phyloP scores from a whole-genome alignment of 1,140 invertebrate species.

The Penaeus indicus region DNA sequence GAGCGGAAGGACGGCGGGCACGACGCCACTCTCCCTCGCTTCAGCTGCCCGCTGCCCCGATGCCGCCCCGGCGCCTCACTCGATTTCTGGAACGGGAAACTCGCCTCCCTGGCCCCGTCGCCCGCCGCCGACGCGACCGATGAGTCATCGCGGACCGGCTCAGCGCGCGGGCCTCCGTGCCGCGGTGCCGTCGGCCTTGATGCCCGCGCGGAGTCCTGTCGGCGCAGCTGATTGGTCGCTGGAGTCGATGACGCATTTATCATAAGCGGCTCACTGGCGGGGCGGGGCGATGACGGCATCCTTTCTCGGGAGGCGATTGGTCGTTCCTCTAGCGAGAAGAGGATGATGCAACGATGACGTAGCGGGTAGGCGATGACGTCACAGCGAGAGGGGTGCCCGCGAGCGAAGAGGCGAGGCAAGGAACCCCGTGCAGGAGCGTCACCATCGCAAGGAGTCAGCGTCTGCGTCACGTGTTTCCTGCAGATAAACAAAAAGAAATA shows the following conservation, averaged over 20 bases:
- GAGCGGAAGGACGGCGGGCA: background rate
- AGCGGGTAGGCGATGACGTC: slow-evolving; percentile 4
- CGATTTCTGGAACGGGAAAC: background rate
- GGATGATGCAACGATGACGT: slow-evolving; percentile 4
- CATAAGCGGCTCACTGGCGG: background rate
- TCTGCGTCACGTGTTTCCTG: background rate
- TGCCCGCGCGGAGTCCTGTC: background rate
- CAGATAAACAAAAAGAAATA: too few relatives aligned
- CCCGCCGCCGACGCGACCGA: background rate
- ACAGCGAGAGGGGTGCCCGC: background rate
- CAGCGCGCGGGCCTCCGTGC: background rate
- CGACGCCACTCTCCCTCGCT: background rate
- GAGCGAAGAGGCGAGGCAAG: background rate
- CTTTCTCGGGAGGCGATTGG: background rate
- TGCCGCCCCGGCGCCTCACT: background rate
- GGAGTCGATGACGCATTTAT: background rate
- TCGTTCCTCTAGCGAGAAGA: background rate
- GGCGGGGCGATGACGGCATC: background rate
- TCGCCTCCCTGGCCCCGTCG: background rate
- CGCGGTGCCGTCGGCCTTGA: background rate
- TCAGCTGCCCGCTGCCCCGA: background rate
- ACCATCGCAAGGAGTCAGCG: background rate
- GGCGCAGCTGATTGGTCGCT: background rate
- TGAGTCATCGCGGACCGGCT: background rate
- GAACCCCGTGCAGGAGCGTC: background rate